A percentile compares a stretch with the other conserved stretches of the same genome.
Evolutionary conservation across 1,140 invertebrate species (phyloP).

Genomic region (Drosophila malerkotliana): DNA sequence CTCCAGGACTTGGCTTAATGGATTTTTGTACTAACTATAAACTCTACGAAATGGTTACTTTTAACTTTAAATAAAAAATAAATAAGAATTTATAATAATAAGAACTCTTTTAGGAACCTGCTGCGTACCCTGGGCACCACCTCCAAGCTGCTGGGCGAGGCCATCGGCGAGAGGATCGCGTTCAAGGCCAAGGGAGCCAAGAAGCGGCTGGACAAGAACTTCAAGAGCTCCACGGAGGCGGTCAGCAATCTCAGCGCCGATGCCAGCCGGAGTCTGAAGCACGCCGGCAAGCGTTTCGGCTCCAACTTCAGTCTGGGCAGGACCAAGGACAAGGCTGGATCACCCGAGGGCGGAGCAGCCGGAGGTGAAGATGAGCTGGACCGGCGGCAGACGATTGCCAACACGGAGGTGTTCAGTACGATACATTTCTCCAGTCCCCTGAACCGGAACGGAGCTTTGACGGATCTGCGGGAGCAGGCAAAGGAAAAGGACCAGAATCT

Average conservation of each 20-base stretch:
- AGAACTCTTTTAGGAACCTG: conserved; percentile 51
- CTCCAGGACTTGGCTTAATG: background rate
- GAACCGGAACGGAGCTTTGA: conserved; percentile 52
- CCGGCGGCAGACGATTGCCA: conserved; percentile 74
- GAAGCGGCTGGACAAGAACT: conserved; percentile 76
- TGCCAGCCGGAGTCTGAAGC: conserved; percentile 63
- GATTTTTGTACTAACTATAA: conserved; percentile 11
- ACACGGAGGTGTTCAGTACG: conserved; percentile 73
- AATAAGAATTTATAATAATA: too few species aligned
- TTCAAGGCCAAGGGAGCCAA: conserved; percentile 74
- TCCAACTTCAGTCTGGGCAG: conserved; percentile 69
- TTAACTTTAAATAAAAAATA: too few species aligned
- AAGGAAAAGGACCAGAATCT: conserved; percentile 1
- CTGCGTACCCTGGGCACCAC: conserved; percentile 77
- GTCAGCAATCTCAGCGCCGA: conserved; percentile 69
- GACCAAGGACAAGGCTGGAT: conserved; percentile 25
- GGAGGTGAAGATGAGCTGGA: conserved; percentile 35
- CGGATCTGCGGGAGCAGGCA: conserved; percentile 46
- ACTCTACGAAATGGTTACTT: background rate
- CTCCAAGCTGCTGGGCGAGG: conserved; percentile 77
- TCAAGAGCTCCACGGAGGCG: conserved; percentile 71
- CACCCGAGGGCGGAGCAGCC: background rate
- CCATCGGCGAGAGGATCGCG: conserved; percentile 76
- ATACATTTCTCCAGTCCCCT: conserved; percentile 81
- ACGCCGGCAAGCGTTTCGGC: conserved; percentile 63